Percentiles rank a stretch among this genome's conserved stretches.
Evolutionary conservation across 2,113 vertebrate genomes (phyloP).

Genomic region (Cheilinus undulatus): DNA sequence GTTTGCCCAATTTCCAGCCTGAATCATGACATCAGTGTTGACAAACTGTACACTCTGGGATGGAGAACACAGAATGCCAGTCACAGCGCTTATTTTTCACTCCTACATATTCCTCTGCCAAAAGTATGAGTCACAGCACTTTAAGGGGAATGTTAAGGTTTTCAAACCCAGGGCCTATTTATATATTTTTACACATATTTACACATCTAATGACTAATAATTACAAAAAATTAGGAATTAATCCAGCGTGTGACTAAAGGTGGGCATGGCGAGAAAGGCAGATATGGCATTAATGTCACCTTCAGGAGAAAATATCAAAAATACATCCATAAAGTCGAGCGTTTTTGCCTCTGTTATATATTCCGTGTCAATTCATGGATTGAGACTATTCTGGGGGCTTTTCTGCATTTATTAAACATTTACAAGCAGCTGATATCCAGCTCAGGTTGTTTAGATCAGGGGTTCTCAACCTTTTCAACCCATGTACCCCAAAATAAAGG

Average conservation of each 20-base stretch:
- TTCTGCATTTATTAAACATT: too few species aligned
- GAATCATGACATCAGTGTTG: slow-evolving; percentile 37
- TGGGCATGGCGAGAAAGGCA: too few species aligned
- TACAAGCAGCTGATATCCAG: too few species aligned
- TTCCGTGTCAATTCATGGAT: too few species aligned
- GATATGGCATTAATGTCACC: too few species aligned
- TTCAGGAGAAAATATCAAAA: too few species aligned
- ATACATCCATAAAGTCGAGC: too few species aligned
- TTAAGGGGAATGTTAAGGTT: background rate
- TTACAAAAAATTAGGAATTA: background rate
- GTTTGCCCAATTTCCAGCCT: background rate
- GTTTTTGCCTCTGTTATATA: too few species aligned
- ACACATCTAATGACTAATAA: background rate
- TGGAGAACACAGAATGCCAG: slow-evolving; percentile 20
- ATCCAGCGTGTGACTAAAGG: background rate
- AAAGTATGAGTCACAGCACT: slow-evolving; percentile 35
- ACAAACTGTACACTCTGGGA: slow-evolving; percentile 29
- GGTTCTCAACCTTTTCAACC: too few species aligned
- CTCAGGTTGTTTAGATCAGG: too few species aligned
- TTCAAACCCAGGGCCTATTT: background rate
- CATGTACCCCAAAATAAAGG: too few species aligned
- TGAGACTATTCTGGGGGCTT: too few species aligned
- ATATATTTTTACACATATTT: background rate
- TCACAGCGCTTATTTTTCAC: slow-evolving; percentile 25
- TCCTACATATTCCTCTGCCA: slow-evolving; percentile 9